These are phyloP conservation scores for Odiellus spinosus DNA, from an alignment of 2,888 invertebrate species.

Conservation along the genomic window DNA sequence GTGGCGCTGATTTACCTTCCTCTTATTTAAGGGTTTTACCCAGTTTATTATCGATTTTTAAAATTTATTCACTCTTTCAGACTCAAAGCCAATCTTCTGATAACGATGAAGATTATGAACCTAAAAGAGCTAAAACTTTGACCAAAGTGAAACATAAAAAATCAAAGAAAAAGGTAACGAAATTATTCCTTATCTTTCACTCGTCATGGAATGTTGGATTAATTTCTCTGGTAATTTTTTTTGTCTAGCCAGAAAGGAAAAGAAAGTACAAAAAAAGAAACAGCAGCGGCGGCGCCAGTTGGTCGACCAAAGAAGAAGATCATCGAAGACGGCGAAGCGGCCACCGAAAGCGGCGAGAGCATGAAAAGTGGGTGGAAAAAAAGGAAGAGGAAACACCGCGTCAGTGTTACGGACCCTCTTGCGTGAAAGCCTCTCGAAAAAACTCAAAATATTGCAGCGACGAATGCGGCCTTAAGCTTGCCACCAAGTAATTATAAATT, in stretches of 20 bases:
- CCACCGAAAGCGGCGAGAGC: constrained; percentile 11
- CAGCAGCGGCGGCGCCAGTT: constrained; percentile 1
- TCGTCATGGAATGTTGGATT: constrained; percentile 4
- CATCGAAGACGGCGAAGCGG: constrained; percentile 6
- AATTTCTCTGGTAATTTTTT: no score
- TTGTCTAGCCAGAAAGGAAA: no score
- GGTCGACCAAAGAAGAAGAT: constrained; percentile 4
- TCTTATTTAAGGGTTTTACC: no score
- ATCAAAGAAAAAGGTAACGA: background rate
- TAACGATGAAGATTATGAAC: constrained; percentile 11
- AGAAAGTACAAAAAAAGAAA: constrained; percentile 1
- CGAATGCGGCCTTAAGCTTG: constrained; percentile 74
- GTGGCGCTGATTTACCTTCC: no score
- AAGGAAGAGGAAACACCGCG: constrained; percentile 34
- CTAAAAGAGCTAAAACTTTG: constrained; percentile 6
- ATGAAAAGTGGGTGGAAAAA: constrained; percentile 13
- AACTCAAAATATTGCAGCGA: constrained; percentile 87
- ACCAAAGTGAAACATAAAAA: constrained; percentile 1
- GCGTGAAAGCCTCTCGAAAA: constrained; percentile 54
- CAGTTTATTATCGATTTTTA: no score
- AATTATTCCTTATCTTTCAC: constrained; percentile 5
- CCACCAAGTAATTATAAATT: constrained; percentile 35
- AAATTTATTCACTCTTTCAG: no score
- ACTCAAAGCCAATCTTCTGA: constrained; percentile 1
- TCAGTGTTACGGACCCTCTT: constrained; percentile 86